Percentiles rank a stretch among this genome's conserved stretches.
phyloP scores from a whole-genome alignment of 2,888 invertebrate species.

The Lasioglossum leucozonium region DNA sequence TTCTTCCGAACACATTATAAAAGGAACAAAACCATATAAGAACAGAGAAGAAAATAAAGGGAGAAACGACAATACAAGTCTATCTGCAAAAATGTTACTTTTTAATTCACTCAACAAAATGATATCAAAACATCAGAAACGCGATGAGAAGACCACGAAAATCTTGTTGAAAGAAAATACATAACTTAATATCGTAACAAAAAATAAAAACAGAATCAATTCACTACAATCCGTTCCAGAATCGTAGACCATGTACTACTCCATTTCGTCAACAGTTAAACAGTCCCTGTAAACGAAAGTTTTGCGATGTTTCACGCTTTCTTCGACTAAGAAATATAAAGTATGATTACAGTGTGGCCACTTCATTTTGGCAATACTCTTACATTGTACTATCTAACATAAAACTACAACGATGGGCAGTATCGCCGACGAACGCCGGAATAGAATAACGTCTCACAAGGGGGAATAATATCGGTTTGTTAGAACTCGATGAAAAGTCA shows the following conservation, averaged over 20 bases:
- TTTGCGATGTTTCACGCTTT: slow-evolving; percentile 52
- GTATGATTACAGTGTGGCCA: slow-evolving; percentile 71
- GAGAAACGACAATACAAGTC: slow-evolving; percentile 49
- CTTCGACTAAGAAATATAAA: slow-evolving; percentile 71
- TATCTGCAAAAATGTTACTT: slow-evolving; percentile 80
- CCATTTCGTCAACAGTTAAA: slow-evolving; percentile 82
- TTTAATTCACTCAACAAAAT: slow-evolving; percentile 82
- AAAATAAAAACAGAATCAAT: slow-evolving; percentile 79
- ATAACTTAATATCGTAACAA: slow-evolving; percentile 76
- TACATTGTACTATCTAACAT: slow-evolving; percentile 76
- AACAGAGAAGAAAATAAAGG: slow-evolving; percentile 36
- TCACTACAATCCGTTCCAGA: slow-evolving; percentile 80
- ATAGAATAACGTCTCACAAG: slow-evolving; percentile 62
- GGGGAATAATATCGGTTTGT: slow-evolving; percentile 37
- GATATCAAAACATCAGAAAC: slow-evolving; percentile 81
- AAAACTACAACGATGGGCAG: slow-evolving; percentile 73
- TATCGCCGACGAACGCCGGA: slow-evolving; percentile 64
- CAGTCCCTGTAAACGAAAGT: slow-evolving; percentile 73
- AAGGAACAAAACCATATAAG: slow-evolving; percentile 31
- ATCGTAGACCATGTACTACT: slow-evolving; percentile 81
- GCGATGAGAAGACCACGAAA: slow-evolving; percentile 66
- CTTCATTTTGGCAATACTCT: slow-evolving; percentile 60
- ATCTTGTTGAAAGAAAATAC: slow-evolving; percentile 71
- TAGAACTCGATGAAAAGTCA: slow-evolving; percentile 49
- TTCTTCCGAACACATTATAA: slow-evolving; percentile 17